Percentiles rank a stretch among this genome's conserved stretches.
These are phyloP conservation scores for Therioaphis trifolii DNA, from an alignment of 2,888 invertebrate genomes.

Conservation along the genomic window DNA sequence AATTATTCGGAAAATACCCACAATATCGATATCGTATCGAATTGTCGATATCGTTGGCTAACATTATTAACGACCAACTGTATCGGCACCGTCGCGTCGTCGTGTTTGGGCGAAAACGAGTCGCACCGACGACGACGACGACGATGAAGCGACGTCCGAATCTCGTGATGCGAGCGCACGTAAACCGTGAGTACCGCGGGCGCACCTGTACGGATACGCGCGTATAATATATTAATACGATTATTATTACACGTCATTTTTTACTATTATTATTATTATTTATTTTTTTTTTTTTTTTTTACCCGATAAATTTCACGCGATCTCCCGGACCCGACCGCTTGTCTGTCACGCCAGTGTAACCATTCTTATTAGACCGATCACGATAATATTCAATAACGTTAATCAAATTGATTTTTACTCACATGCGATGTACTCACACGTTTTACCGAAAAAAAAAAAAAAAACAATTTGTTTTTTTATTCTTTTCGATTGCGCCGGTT, in stretches of 20 bases:
- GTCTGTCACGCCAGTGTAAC: slow-evolving; percentile 54
- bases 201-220: slow-evolving; percentile 10
- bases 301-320: slow-evolving; percentile 46
- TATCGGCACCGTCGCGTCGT: too few relatives aligned
- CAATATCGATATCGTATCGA: too few relatives aligned
- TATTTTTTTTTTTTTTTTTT: slow-evolving; percentile 10
- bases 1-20: too few relatives aligned
- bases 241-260: not conserved
- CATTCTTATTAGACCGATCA: slow-evolving; percentile 41
- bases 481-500: not conserved
- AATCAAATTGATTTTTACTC: slow-evolving; percentile 60
- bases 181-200: slow-evolving; percentile 39
- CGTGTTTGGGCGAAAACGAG: too few relatives aligned
- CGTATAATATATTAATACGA: slow-evolving; percentile 15
- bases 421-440: slow-evolving; percentile 44
- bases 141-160: not conserved
- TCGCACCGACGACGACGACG: not conserved
- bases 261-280: too few relatives aligned
- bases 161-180: not conserved
- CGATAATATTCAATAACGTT: slow-evolving; percentile 62
- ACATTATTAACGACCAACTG: too few relatives aligned
- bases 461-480: slow-evolving; percentile 20
- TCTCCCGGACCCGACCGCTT: slow-evolving; percentile 31
- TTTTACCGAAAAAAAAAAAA: slow-evolving; percentile 9
- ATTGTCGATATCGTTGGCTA: too few relatives aligned